phyloP scores from a whole-genome alignment of 23 tunicate species.

The Ciona savignyi region DNA sequence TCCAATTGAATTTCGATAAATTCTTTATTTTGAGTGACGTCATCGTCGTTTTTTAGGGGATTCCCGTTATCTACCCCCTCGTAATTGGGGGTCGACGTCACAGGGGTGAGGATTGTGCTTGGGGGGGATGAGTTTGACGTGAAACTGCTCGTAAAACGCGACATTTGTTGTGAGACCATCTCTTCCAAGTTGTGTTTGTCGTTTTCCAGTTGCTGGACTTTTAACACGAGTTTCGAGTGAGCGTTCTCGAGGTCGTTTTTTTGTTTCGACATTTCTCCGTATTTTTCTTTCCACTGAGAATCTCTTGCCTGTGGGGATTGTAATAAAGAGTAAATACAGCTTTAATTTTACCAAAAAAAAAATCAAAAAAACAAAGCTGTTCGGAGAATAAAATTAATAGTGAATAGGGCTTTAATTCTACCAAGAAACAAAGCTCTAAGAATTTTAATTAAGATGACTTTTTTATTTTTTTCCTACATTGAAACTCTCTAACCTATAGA shows the following conservation, averaged over 20 bases:
- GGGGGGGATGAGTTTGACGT: no score
- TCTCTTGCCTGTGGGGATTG: constrained; percentile 46
- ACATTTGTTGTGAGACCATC: constrained; percentile 48
- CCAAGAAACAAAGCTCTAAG: not conserved
- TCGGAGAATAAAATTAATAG: not conserved
- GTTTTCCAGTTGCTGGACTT: constrained; percentile 46
- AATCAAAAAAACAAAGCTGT: no score
- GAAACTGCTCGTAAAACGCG: constrained; percentile 54
- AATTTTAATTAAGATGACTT: not conserved
- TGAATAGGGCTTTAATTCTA: not conserved
- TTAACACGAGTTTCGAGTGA: constrained; percentile 3
- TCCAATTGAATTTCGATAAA: no score
- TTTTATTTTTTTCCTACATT: no score
- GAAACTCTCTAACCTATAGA: no score
- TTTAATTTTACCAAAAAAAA: no score
- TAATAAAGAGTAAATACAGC: not conserved
- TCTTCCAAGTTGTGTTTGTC: constrained; percentile 80
- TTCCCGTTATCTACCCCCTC: not conserved
- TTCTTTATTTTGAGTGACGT: not conserved
- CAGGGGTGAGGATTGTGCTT: not conserved
- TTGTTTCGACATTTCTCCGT: constrained; percentile 10
- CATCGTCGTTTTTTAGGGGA: not conserved
- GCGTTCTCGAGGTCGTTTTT: constrained; percentile 4
- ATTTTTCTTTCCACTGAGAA: constrained; percentile 46
- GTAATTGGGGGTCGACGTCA: not conserved